Base-by-base conservation (phyloP, 2,113 vertebrate species). In the Myanophis thanlyinensis region DNA sequence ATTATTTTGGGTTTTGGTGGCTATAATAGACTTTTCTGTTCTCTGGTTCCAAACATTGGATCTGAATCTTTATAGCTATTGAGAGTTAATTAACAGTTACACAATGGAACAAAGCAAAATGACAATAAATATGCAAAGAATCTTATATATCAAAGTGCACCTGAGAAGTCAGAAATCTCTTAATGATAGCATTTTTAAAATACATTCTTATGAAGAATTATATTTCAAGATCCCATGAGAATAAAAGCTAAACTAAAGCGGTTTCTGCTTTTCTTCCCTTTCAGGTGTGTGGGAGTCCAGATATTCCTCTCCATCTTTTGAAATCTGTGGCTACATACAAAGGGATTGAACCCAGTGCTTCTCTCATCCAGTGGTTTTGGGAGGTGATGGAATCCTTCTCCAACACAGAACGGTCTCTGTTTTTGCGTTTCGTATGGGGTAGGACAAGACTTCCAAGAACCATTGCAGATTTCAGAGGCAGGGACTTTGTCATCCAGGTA, bases 321-420 rank as follows among this genome's bases (percentile, higher is more conserved):
- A 99, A 99, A 96, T 99, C 99, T 0, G 99, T 99, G 95, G 99
- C 99, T 85, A 99, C 99, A 0, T 99, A 99, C 3, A 99, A 99
- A 95, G 99, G 99, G 1, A 97, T 99, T 5, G 99, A 99, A 93
- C 99, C 99, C 0, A 98, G 98, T 0, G 97, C 99, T 0, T 97
- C 99, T 4, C 97, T 99, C 93, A 98, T 99, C 91, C 99, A 99
- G 97, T 98, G 99, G 99, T 99, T 99, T 97, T 99, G 99, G 99
- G 99, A 99, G 3, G 99, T 99, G 95, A 99, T 99, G 99, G 99
- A 99, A 95, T 99, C 99, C 44, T 99, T 99, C 96, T 99, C 99
- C 95, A 99, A 99, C 95, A 99, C 99, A 0, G 99, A 99, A 95
- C 97, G 99, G 35, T 99, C 99, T 3, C 98, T 99, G 8, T 99